Conservation (phyloP, 2,888 invertebrate genomes). For the Hololepta plana region DNA sequence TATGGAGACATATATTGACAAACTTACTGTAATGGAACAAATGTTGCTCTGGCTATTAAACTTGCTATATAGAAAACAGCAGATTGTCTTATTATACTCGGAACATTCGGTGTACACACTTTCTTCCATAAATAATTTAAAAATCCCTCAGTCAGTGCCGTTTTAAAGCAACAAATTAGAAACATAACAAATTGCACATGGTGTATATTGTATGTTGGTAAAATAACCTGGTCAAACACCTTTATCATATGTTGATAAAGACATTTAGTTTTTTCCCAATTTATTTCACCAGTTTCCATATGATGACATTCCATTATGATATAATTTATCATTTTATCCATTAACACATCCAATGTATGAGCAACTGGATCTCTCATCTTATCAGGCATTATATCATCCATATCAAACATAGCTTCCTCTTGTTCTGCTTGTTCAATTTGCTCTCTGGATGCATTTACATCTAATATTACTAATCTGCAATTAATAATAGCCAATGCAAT, state of each 20-base stretch:
- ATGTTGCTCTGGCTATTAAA: constrained; percentile 49
- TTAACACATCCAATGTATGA: constrained; percentile 56
- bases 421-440: constrained; percentile 33
- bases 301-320: constrained; percentile 40
- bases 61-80: constrained; percentile 60
- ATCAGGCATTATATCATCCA: constrained; percentile 33
- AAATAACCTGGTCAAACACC: constrained; percentile 61
- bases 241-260: constrained; percentile 41
- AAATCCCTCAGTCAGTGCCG: constrained; percentile 40
- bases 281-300: constrained; percentile 25
- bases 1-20: constrained; percentile 3
- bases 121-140: constrained; percentile 55
- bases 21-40: constrained; percentile 39
- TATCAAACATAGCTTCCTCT: constrained; percentile 28
- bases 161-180: constrained; percentile 49
- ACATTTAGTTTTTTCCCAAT: constrained; percentile 38
- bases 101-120: constrained; percentile 44
- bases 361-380: constrained; percentile 36
- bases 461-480: constrained; percentile 49
- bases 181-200: constrained; percentile 66
- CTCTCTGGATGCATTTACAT: constrained; percentile 46
- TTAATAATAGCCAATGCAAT: constrained; percentile 4
- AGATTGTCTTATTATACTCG: constrained; percentile 45
- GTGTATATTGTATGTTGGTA: constrained; percentile 68
- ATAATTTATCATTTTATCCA: constrained; percentile 55